Base-by-base conservation (phyloP, 1,140 invertebrate species). In the Maconellicoccus hirsutus region DNA sequence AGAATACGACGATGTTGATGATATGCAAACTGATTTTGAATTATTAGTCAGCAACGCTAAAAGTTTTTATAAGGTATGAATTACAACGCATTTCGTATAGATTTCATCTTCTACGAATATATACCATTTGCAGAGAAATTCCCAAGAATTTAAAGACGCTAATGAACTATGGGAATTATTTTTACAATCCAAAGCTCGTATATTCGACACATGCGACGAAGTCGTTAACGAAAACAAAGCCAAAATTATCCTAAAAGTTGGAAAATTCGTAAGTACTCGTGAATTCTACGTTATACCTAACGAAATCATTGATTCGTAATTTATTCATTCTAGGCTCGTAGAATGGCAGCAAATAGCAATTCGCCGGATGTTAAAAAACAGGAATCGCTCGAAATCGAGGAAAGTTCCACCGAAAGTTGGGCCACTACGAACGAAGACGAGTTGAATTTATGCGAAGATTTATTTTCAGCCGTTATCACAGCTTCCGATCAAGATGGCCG, bases 11-110 rank as follows among this genome's bases (percentile, higher is more conserved):
- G 91, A 94, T 78, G 84, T 96, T 74, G 91, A 94, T 42, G 92
- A 96, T 76, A 83, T 97, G 73, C 86, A 90, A 73, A 82, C 84
- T 39, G 94, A 97, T 80, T 86, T 96, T 77, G 91, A 94, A 77
- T 80, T 95, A 38, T 83, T 97, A 75, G 88, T 95, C 59, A 91
- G 87, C 72, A 96, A 97, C 84, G 91, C 93, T 0, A 94, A 95
- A 79, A 87, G 89, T 1, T 94, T 96, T 82, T 98, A 98, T 79
- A 96, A 88, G 82, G 87, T 88, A 38, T 66, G 22, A 16, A 22
- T 66, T 22, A 25, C 26, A 3, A 25, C 10, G 12, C 22, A 38
- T 25, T 23, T 33, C 29, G 21, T 29, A 12, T 70, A 21, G 4
- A 1, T 39, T 12, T 7, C 42, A 42, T n/a, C n/a, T n/a, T n/a